Percentiles rank a stretch among this genome's conserved stretches.
Conservation (phyloP, 1,140 invertebrate species). For the Drosophila seguyi region DNA sequence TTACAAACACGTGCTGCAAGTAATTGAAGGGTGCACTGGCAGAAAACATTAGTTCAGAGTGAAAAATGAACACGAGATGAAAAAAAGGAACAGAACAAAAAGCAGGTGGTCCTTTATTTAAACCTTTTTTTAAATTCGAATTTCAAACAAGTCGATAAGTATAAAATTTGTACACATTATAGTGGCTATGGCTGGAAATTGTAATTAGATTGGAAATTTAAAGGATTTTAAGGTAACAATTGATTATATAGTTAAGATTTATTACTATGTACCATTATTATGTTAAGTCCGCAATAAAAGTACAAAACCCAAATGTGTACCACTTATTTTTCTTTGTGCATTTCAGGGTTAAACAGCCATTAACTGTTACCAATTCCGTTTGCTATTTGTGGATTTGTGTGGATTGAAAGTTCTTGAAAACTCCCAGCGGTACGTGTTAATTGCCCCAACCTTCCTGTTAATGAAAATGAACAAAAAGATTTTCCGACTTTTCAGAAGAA, state of each 20-base stretch:
- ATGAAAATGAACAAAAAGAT: constrained; percentile 58
- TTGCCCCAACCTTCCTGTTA: constrained; percentile 68
- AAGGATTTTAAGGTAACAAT: too few relatives aligned
- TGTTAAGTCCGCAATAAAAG: too few relatives aligned
- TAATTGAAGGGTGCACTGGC: constrained; percentile 39
- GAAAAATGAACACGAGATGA: too few relatives aligned
- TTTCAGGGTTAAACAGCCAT: constrained; percentile 6
- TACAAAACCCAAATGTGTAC: not conserved
- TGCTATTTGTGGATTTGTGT: constrained; percentile 21
- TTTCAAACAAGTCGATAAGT: too few relatives aligned
- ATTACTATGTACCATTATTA: too few relatives aligned
- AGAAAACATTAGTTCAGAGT: not conserved
- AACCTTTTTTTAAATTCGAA: too few relatives aligned
- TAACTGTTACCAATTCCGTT: constrained; percentile 27
- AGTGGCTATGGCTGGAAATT: too few relatives aligned
- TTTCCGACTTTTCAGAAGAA: constrained; percentile 33
- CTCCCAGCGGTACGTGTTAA: constrained; percentile 58
- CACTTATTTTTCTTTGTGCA: not conserved
- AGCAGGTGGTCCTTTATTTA: too few relatives aligned
- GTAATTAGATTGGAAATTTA: too few relatives aligned
- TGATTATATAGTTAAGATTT: too few relatives aligned
- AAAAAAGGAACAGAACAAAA: not conserved
- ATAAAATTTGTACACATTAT: too few relatives aligned
- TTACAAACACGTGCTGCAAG: constrained; percentile 57
- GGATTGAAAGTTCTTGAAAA: constrained; percentile 40